phyloP scores from a whole-genome alignment of 2,113 vertebrate species.

The Hippocampus guttulatus region DNA sequence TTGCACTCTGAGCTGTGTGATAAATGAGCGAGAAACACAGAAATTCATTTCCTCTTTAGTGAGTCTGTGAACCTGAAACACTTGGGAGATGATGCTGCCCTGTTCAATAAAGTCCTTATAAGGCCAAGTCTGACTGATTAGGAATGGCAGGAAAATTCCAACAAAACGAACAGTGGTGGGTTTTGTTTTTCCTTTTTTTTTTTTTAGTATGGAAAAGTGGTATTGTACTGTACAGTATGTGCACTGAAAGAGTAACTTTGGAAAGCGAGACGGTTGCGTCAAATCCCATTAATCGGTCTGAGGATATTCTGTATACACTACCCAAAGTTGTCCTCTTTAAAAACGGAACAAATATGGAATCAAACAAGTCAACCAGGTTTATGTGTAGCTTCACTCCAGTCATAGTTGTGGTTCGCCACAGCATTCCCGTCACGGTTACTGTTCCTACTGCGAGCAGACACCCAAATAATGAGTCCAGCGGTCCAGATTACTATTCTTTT shows the following conservation, averaged over 20 bases:
- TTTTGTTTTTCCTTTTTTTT: background rate
- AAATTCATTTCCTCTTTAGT: constrained; percentile 45
- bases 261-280: constrained; percentile 25
- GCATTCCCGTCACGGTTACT: constrained; percentile 45
- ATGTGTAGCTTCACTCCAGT: constrained; percentile 38
- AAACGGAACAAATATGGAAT: constrained; percentile 30
- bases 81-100: constrained; percentile 21
- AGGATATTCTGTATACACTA: constrained; percentile 35
- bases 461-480: constrained; percentile 44
- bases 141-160: constrained; percentile 4
- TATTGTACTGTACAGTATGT: constrained; percentile 5
- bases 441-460: constrained; percentile 55
- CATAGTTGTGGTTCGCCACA: constrained; percentile 58
- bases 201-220: constrained; percentile 1
- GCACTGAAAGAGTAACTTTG: background rate
- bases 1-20: constrained; percentile 39
- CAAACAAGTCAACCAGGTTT: constrained; percentile 50
- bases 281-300: constrained; percentile 16
- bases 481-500: constrained; percentile 40
- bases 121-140: background rate
- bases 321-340: constrained; percentile 42
- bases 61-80: constrained; percentile 22
- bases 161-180: background rate
- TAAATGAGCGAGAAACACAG: constrained; percentile 44
- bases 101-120: constrained; percentile 1